Evolutionary conservation across 2,888 invertebrate genomes (phyloP).

Genomic region (Brachyopa scutellaris): DNA sequence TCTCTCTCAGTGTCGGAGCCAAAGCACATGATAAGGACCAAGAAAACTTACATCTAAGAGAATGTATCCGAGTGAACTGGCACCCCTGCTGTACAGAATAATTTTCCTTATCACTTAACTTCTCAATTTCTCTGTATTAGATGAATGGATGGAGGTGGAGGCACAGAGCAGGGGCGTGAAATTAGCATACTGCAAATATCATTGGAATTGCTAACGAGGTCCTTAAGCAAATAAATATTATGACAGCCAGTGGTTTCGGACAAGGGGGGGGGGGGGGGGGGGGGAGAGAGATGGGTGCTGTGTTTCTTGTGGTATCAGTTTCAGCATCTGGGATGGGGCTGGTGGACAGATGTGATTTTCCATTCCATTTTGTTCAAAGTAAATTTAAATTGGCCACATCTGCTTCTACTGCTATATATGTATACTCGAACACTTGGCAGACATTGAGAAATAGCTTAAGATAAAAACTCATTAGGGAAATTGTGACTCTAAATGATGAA

Average conservation of each 20-base stretch:
- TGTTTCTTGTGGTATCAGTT: constrained; percentile 32
- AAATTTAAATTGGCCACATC: constrained; percentile 58
- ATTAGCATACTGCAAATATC: constrained; percentile 72
- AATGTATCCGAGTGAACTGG: not conserved
- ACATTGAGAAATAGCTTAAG: constrained; percentile 30
- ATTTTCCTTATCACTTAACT: constrained; percentile 70
- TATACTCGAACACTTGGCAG: constrained; percentile 1
- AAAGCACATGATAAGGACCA: constrained; percentile 57
- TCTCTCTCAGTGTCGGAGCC: constrained; percentile 10
- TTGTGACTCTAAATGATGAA: constrained; percentile 47
- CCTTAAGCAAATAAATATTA: constrained; percentile 68
- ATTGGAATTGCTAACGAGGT: constrained; percentile 70
- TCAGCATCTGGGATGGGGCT: not conserved
- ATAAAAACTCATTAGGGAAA: constrained; percentile 58
- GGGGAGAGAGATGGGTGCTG: not conserved
- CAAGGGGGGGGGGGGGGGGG: not conserved
- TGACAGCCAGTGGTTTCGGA: constrained; percentile 37
- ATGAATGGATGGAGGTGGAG: not conserved
- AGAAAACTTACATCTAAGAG: not conserved
- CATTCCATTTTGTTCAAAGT: constrained; percentile 54
- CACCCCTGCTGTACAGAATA: constrained; percentile 47
- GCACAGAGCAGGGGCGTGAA: constrained; percentile 22
- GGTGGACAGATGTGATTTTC: constrained; percentile 49
- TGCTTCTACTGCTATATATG: too few species aligned
- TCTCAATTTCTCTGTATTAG: constrained; percentile 53